phyloP scores from a whole-genome alignment of 64 coral and sea anemone genomes.

The Dendronephthya gigantea region DNA sequence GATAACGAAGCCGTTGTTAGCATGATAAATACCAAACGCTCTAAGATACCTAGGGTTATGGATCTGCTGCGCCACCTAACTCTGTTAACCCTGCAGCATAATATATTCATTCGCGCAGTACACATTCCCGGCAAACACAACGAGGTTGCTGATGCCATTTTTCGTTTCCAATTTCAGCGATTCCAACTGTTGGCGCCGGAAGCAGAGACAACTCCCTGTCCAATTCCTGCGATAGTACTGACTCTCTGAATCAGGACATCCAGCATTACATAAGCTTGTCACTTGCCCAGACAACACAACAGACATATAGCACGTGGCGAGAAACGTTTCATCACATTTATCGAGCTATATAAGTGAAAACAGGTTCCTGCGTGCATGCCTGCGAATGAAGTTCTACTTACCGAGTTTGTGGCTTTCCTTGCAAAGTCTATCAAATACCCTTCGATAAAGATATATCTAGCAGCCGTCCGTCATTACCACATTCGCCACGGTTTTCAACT shows the following conservation, averaged over 20 bases:
- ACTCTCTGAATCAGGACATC: too few species aligned
- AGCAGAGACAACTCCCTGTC: too few species aligned
- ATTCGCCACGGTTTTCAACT: too few species aligned
- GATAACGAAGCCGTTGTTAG: slow-evolving; percentile 2
- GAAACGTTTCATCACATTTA: not conserved
- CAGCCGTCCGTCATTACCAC: too few species aligned
- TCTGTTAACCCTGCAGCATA: slow-evolving; percentile 3
- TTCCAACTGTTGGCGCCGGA: not conserved
- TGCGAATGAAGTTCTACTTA: not conserved
- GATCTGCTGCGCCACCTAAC: too few species aligned
- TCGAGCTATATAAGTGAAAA: not conserved
- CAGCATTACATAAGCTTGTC: not conserved
- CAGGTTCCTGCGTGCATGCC: too few species aligned
- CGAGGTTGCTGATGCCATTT: slow-evolving; percentile 7
- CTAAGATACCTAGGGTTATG: slow-evolving; percentile 25
- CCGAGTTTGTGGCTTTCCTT: too few species aligned
- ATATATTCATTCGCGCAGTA: not conserved
- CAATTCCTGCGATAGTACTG: too few species aligned
- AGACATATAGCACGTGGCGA: not conserved
- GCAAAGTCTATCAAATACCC: too few species aligned
- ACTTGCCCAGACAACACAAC: not conserved
- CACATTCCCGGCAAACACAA: slow-evolving; percentile 16
- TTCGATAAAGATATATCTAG: too few species aligned
- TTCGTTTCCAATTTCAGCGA: slow-evolving; percentile 4
- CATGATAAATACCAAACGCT: slow-evolving; percentile 1